Conservation (phyloP, 2,888 invertebrate genomes). For the Drosophila sordidula region DNA sequence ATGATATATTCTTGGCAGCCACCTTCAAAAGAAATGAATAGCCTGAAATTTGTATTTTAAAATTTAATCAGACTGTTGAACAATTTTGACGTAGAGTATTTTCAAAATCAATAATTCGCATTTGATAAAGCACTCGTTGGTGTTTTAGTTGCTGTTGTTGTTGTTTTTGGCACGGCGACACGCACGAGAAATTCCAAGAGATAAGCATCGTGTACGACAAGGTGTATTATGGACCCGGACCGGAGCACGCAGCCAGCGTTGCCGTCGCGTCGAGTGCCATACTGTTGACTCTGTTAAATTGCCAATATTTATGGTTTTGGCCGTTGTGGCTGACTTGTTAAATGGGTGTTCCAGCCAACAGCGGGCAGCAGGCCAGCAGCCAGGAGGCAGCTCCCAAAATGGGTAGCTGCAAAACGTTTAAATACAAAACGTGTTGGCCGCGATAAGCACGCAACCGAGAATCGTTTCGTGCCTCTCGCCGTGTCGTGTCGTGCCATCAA, state of each 20-base stretch:
- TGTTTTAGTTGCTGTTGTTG: conserved; percentile 20
- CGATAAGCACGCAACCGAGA: conserved; percentile 60
- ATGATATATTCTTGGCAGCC: too few species aligned
- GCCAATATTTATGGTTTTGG: conserved; percentile 85
- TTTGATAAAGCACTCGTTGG: background rate
- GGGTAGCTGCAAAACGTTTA: conserved; percentile 78
- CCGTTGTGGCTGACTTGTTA: conserved; percentile 85
- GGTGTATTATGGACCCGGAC: conserved; percentile 83
- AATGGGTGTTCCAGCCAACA: conserved; percentile 82
- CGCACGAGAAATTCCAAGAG: conserved; percentile 81
- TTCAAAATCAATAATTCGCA: background rate
- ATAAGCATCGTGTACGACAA: conserved; percentile 86
- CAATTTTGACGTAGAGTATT: conserved; percentile 19
- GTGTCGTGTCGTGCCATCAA: conserved; percentile 49
- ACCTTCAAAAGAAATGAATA: background rate
- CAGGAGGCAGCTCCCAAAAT: conserved; percentile 46
- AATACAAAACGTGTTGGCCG: conserved; percentile 75
- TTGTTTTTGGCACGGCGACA: conserved; percentile 80
- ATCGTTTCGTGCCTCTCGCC: conserved; percentile 22
- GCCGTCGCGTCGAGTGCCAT: conserved; percentile 70
- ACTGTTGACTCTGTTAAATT: conserved; percentile 82
- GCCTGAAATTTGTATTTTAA: background rate
- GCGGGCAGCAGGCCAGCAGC: conserved; percentile 24
- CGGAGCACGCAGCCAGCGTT: conserved; percentile 23
- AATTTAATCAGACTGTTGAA: too few species aligned